These are phyloP conservation scores for Sialis lutaria DNA, from an alignment of 2,888 invertebrate species.

Conservation along the genomic window DNA sequence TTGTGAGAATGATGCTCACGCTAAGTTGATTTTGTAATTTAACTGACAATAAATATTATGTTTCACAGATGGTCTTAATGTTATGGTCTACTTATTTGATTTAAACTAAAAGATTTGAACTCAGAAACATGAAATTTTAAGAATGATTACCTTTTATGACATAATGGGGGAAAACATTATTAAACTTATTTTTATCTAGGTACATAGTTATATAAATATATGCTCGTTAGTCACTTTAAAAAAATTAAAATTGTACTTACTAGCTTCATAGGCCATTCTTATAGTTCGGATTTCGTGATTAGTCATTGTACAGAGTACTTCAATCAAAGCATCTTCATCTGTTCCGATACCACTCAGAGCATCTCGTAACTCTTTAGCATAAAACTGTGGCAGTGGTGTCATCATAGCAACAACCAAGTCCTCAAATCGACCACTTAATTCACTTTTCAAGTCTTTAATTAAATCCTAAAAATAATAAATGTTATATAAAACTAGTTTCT, in stretches of 20 bases:
- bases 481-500: background rate
- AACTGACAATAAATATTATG: no score
- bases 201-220: no score
- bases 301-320: conserved; percentile 73
- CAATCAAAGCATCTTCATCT: conserved; percentile 71
- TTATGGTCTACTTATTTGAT: no score
- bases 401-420: conserved; percentile 66
- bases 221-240: no score
- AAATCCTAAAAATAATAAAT: conserved; percentile 35
- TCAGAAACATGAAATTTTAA: no score
- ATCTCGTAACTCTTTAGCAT: conserved; percentile 66
- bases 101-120: no score
- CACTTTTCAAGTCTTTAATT: conserved; percentile 69
- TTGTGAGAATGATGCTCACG: no score
- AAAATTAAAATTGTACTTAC: conserved; percentile 32
- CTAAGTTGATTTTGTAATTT: no score
- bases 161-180: no score
- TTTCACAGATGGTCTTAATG: no score
- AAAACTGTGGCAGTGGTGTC: conserved; percentile 69
- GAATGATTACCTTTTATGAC: no score
- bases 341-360: conserved; percentile 75
- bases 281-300: conserved; percentile 72
- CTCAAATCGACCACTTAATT: conserved; percentile 78
- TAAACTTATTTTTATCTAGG: no score
- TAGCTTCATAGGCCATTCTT: conserved; percentile 54